A percentile compares a stretch with the other conserved stretches of the same genome.
phyloP scores from a whole-genome alignment of 2,797 vertebrate species.

The Poeciliopsis turneri region DNA sequence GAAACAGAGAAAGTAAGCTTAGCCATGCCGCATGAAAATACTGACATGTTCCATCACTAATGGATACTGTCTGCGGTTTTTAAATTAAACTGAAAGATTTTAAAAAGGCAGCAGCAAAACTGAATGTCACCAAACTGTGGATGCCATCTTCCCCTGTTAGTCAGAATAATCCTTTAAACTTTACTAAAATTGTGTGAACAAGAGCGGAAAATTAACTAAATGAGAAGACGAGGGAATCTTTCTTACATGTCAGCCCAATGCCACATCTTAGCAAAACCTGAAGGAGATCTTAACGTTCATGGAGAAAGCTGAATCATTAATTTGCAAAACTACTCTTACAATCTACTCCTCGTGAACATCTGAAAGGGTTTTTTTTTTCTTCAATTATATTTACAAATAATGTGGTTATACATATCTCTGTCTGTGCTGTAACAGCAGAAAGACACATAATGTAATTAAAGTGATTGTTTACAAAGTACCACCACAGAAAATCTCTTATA shows the following conservation, averaged over 20 bases:
- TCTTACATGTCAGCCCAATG: not conserved
- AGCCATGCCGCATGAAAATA: not conserved
- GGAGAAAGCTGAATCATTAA: too few species aligned
- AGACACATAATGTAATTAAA: too few species aligned
- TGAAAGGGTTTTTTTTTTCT: too few species aligned
- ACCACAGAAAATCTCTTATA: too few species aligned
- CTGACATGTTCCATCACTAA: not conserved
- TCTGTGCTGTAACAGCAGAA: too few species aligned
- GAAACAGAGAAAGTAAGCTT: constrained; percentile 45
- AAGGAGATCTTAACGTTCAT: too few species aligned
- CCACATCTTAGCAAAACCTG: not conserved
- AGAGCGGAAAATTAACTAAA: not conserved
- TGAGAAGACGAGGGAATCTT: not conserved
- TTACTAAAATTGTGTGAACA: not conserved
- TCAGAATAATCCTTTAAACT: not conserved
- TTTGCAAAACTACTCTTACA: too few species aligned
- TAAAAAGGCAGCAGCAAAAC: not conserved
- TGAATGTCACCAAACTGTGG: not conserved
- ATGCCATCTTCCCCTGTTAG: not conserved
- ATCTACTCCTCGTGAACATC: too few species aligned
- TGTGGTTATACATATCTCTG: too few species aligned
- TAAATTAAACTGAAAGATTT: not conserved
- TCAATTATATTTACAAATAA: too few species aligned
- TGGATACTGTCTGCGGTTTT: not conserved
- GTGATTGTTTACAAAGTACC: too few species aligned